Evolutionary conservation across 2,113 vertebrate genomes (phyloP).

Genomic region (Nothoprocta pentlandii): DNA sequence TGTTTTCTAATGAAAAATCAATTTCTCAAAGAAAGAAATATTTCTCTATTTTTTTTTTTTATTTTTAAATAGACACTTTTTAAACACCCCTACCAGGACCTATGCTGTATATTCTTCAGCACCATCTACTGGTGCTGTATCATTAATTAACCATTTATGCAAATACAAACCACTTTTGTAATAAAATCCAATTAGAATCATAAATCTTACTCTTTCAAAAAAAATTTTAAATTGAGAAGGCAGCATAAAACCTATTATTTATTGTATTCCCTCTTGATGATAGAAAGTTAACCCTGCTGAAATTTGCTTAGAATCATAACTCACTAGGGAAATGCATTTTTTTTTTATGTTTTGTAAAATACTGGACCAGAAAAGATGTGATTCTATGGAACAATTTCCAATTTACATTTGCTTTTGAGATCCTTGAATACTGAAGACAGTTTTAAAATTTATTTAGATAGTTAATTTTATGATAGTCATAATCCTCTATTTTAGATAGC

Average conservation of each 20-base stretch:
- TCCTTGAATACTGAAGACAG: not conserved
- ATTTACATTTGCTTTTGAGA: not conserved
- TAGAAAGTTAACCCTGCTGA: not conserved
- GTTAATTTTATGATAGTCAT: not conserved
- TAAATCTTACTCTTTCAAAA: not conserved
- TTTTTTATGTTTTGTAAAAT: not conserved
- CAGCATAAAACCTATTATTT: not conserved
- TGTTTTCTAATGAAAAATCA: not conserved
- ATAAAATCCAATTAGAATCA: not conserved
- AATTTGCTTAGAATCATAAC: not conserved
- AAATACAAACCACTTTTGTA: not conserved
- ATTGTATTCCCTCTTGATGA: not conserved
- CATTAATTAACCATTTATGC: constrained; percentile 50
- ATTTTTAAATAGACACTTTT: not conserved
- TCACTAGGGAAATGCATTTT: not conserved
- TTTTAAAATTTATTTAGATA: not conserved
- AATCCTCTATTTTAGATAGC: not conserved
- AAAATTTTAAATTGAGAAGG: not conserved
- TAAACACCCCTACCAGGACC: not conserved
- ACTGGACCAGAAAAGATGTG: not conserved
- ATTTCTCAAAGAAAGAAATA: not conserved
- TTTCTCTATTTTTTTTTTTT: not conserved
- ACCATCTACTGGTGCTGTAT: constrained; percentile 64
- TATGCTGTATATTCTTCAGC: constrained; percentile 47
- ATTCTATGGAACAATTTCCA: not conserved